Conservation (phyloP, 2,797 vertebrate species). For the Myioborus melanocephalus region DNA sequence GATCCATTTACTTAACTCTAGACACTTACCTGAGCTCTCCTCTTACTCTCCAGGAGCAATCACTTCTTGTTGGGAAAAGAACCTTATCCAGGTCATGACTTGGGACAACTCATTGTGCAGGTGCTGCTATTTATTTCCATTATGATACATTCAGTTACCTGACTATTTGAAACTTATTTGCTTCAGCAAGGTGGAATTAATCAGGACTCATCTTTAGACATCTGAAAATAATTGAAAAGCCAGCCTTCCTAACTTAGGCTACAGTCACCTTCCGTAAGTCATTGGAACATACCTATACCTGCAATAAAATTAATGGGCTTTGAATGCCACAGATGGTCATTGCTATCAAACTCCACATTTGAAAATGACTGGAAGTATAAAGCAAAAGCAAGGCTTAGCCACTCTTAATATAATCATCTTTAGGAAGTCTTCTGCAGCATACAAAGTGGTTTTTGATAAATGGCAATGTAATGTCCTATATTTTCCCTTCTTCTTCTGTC, state of each 20-base stretch:
- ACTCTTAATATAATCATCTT: not conserved
- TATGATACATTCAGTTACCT: not conserved
- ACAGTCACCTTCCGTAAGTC: not conserved
- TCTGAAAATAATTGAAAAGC: not conserved
- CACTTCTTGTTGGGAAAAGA: not conserved
- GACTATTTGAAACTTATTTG: not conserved
- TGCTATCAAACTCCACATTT: not conserved
- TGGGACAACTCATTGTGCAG: not conserved
- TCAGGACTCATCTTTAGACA: not conserved
- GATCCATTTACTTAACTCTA: not conserved
- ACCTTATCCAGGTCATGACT: not conserved
- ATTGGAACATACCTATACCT: not conserved
- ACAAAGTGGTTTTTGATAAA: not conserved
- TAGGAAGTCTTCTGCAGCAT: not conserved
- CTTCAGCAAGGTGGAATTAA: not conserved
- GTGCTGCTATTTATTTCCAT: not conserved
- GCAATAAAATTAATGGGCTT: constrained; percentile 6
- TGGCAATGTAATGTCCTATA: not conserved
- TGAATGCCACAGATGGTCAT: not conserved
- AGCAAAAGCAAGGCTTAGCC: not conserved
- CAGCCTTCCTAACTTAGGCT: not conserved
- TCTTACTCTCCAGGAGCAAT: not conserved
- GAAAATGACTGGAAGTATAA: not conserved
- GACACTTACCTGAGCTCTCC: rapidly evolving
- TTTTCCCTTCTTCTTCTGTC: not conserved